Conservation (phyloP, 1,140 invertebrate genomes). For the Melitaea cinxia region DNA sequence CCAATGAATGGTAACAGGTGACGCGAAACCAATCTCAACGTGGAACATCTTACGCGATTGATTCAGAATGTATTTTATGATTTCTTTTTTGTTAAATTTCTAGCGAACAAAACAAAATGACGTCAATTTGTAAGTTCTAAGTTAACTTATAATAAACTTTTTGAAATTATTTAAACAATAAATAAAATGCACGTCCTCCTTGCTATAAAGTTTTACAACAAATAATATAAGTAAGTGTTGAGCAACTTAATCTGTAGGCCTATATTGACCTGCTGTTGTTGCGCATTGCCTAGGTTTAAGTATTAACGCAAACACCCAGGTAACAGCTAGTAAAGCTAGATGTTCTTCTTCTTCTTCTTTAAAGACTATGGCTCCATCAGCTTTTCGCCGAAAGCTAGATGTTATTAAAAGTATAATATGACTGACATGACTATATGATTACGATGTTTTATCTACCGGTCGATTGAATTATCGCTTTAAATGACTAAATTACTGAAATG, state of each 20-base stretch:
- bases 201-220: background rate
- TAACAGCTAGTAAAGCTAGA: background rate
- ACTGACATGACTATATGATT: too few relatives aligned
- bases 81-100: conserved; percentile 39
- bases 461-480: too few relatives aligned
- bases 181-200: background rate
- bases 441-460: too few relatives aligned
- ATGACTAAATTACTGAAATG: too few relatives aligned
- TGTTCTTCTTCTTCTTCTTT: too few relatives aligned
- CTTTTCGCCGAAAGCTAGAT: too few relatives aligned
- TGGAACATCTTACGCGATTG: conserved; percentile 54
- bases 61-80: conserved; percentile 57
- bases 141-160: background rate
- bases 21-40: conserved; percentile 58
- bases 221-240: background rate
- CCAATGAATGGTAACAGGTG: conserved; percentile 74
- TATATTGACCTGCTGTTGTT: conserved; percentile 26
- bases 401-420: too few relatives aligned
- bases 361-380: too few relatives aligned
- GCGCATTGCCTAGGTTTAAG: conserved; percentile 6
- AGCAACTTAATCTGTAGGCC: background rate
- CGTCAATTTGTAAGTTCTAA: background rate
- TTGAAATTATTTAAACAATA: background rate
- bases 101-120: background rate
- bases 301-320: conserved; percentile 28